Evolutionary conservation across 2,888 invertebrate species (phyloP), one percentile per base, ranked within the genome.

Genomic region (Odontomyia ornata): DNA sequence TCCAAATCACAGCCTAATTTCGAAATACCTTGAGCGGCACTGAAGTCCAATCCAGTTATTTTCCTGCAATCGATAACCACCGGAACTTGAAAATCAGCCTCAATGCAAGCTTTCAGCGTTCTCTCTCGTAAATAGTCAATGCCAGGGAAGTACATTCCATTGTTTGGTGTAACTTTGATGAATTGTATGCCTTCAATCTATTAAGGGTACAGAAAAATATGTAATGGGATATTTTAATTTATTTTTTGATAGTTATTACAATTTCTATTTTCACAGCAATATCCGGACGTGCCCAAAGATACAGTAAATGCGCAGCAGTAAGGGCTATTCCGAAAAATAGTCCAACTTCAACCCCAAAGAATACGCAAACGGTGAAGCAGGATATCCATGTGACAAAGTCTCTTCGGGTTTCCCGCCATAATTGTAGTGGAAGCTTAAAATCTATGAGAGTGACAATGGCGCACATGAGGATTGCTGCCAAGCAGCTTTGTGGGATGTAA

Each of bases 401-500:
- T 52, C 88, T 84, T 83, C 90, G 89, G 81, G 88, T 88, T 80
- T 88, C 87, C 21, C 85, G 86, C 91, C 91, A 92, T 81, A 92
- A 86, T 2, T 88, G 84, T 3, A 80, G 43, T 62, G 90, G 86
- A n/a, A 88, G 87, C 78, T 86, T 83, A 57, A 89, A 81, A 82
- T 92, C 91, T 52, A 92, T 82, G 87, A 90, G 83, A 0, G 81
- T 83, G 57, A 96, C 95, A 27, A 86, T 84, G 28, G 98, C 97
- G 81, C 93, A 93, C 82, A 97, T 96, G 81, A 98, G 91, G 76
- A 98, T 95, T 4, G 96, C 93, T 0, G 96, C 92, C 69, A 98
- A 88, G 0, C 95, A 93, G 0, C 97, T 91, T 83, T 92, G 92
- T 0, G 96, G 95, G 80, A 96, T 95, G 85, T 90, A 95, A 86